Evolutionary conservation across 2,113 vertebrate genomes (phyloP).

Genomic region (Micronycteris hirsuta): DNA sequence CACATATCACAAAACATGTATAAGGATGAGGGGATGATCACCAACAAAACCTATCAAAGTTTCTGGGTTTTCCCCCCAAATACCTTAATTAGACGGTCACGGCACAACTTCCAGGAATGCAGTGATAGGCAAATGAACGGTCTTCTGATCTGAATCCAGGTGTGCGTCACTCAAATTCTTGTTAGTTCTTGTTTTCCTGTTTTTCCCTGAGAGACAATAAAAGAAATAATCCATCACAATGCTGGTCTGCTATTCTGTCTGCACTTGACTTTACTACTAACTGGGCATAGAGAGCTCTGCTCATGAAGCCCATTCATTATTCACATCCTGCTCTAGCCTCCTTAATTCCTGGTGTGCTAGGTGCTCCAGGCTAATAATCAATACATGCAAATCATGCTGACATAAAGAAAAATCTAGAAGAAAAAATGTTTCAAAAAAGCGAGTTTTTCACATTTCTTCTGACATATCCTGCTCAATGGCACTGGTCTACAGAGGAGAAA

Average conservation of each 20-base stretch:
- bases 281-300: background rate
- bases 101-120: slow-evolving; percentile 27
- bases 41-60: background rate
- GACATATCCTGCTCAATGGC: background rate
- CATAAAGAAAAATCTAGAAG: slow-evolving; percentile 30
- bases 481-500: background rate
- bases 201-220: slow-evolving; percentile 71
- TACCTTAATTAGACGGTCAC: slow-evolving; percentile 76
- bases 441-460: slow-evolving; percentile 42
- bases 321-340: slow-evolving; percentile 16
- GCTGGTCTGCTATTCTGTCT: background rate
- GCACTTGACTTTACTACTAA: slow-evolving; percentile 9
- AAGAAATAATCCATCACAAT: slow-evolving; percentile 53
- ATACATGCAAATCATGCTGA: slow-evolving; percentile 56
- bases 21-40: background rate
- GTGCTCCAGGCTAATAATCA: slow-evolving; percentile 54
- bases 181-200: slow-evolving; percentile 52
- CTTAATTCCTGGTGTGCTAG: slow-evolving; percentile 21
- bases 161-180: background rate
- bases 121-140: slow-evolving; percentile 28
- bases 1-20: background rate
- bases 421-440: background rate
- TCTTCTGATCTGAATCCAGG: background rate
- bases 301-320: slow-evolving; percentile 57
- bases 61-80: background rate